Percentiles rank a stretch among this genome's conserved stretches.
Conservation (phyloP, 2,888 invertebrate species). For the Eristalis intricaria region DNA sequence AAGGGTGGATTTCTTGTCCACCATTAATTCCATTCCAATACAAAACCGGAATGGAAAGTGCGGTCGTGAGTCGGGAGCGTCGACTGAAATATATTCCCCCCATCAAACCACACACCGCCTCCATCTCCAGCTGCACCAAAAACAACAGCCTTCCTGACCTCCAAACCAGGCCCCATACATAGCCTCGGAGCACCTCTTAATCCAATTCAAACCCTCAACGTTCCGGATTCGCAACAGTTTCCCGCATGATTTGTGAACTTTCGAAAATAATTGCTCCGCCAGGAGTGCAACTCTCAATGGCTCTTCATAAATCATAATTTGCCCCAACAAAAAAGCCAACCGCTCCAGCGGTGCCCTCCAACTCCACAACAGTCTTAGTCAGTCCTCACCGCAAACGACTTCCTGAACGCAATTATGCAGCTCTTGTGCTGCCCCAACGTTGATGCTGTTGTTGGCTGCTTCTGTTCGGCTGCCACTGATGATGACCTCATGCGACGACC, state of each 20-base stretch:
- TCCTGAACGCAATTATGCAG: not conserved
- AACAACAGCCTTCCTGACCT: no score
- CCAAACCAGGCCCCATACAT: no score
- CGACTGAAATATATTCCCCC: no score
- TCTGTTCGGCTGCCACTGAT: not conserved
- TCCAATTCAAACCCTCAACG: no score
- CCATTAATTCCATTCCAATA: no score
- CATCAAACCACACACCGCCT: no score
- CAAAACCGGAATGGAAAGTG: no score
- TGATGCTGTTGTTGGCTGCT: not conserved
- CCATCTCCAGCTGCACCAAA: no score
- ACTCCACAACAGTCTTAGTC: no score
- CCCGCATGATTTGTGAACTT: not conserved
- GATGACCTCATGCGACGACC: slow-evolving; percentile 1
- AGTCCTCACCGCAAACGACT: not conserved
- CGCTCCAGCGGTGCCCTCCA: not conserved
- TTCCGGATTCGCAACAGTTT: not conserved
- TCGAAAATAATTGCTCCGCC: not conserved
- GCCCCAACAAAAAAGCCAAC: not conserved
- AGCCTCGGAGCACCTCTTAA: no score
- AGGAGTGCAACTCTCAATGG: not conserved
- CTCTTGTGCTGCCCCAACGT: not conserved
- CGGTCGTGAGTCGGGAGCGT: no score
- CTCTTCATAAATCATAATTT: slow-evolving; percentile 7
- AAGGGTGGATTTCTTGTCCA: no score